These are phyloP conservation scores for Oscheius sp. DNA, from an alignment of 2,888 invertebrate species.

Conservation along the genomic window DNA sequence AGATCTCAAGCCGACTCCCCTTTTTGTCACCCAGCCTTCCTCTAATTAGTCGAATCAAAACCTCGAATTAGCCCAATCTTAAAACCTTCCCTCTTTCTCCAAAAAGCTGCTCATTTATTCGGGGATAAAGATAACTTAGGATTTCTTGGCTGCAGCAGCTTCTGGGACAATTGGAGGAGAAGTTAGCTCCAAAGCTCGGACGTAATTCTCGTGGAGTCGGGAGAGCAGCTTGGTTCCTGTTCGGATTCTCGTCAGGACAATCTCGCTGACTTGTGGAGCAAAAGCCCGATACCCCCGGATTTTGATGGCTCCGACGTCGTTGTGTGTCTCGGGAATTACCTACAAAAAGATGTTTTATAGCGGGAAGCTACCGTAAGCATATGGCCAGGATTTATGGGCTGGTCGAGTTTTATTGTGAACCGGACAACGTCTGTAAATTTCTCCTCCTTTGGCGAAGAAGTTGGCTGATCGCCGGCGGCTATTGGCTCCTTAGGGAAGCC, in stretches of 20 bases:
- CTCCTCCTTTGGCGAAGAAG: too few relatives aligned
- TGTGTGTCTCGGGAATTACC: conserved; percentile 19
- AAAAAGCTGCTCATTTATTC: too few relatives aligned
- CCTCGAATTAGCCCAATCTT: too few relatives aligned
- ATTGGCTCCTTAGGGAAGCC: neutral
- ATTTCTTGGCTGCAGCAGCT: too few relatives aligned
- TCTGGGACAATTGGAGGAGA: too few relatives aligned
- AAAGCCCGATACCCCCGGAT: conserved; percentile 12
- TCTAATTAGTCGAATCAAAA: too few relatives aligned
- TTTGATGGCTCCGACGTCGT: conserved; percentile 5
- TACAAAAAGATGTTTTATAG: neutral
- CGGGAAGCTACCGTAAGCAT: conserved; percentile 9
- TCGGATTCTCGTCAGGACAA: conserved; percentile 10
- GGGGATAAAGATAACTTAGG: too few relatives aligned
- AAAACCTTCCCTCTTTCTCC: too few relatives aligned
- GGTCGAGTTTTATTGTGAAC: conserved; percentile 6
- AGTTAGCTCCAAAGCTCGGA: neutral
- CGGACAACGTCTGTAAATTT: neutral
- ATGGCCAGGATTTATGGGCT: conserved; percentile 19
- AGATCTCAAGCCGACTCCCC: too few relatives aligned
- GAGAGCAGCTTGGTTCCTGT: conserved; percentile 1
- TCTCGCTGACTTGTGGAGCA: conserved; percentile 11
- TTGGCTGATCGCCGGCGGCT: neutral
- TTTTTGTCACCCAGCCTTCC: too few relatives aligned
- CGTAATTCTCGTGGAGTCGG: conserved; percentile 3